Base-by-base conservation (phyloP, 2,113 vertebrate species). In the Redunca redunca region DNA sequence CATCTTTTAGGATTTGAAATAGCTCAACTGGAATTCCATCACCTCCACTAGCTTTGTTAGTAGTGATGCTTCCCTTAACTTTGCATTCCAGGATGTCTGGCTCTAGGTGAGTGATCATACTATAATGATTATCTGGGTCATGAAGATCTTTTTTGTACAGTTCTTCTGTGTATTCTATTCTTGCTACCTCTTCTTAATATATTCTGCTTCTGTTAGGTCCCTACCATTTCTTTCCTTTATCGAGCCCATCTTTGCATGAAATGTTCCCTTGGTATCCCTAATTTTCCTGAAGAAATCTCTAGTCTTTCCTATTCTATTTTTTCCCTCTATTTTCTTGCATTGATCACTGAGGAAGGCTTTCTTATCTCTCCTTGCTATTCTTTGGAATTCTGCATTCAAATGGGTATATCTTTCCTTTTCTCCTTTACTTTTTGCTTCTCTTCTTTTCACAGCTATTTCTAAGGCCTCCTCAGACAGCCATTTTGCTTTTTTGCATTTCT, bases 11-110 rank as follows among this genome's bases (percentile, higher is more conserved):
- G 33, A 36, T 36, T 67, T 67, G 17, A 67, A 67, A 67, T 9
- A 1, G 33, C 64, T 67, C 33, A 67, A 21, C 64, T 67, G 33
- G 17, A 67, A 67, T 67, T 67, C 33, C 8, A 10, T 67, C 33
- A 67, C 8, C 8, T 36, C 16, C 33, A 67, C 33, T 67, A 67
- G 8, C 33, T 36, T 67, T 67, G 64, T 21, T 67, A 0, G 0
- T 67, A 67, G 8, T 67, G 64, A 67, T 67, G 17, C 33, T 67
- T 67, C 17, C 17, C 8, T 67, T 67, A 17, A n/a, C 8, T 36
- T 67, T 2, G 2, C 64, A 67, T 36, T n/a, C 33, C 4, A 19
- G 33, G 33, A n/a, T n/a, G 64, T 36, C 33, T 67, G 16, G 8
- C 16, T 36, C 7, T 67, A 67, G 33, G 8, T 67, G 8, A 67